phyloP scores from a whole-genome alignment of 1,140 invertebrate species.

The Aphelenchoides avenae region DNA sequence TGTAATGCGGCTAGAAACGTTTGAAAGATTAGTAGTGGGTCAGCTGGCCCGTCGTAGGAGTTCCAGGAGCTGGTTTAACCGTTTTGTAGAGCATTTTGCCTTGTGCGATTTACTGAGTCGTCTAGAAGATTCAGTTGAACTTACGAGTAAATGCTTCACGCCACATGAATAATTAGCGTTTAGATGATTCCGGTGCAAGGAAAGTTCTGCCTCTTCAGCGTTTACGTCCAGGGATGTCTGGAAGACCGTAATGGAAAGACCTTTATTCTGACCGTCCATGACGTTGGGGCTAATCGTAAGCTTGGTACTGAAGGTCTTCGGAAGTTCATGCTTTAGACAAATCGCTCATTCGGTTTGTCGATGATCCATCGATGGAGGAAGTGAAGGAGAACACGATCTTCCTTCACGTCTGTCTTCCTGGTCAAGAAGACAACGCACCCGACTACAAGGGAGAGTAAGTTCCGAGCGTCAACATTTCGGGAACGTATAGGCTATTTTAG shows the following conservation, averaged over 20 bases:
- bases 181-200: too few relatives aligned
- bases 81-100: too few relatives aligned
- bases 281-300: constrained; percentile 82
- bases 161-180: too few relatives aligned
- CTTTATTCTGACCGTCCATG: constrained; percentile 80
- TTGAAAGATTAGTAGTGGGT: too few relatives aligned
- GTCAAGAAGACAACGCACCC: constrained; percentile 72
- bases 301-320: not conserved
- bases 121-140: too few relatives aligned
- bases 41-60: too few relatives aligned
- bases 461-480: constrained; percentile 11
- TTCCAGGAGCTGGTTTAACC: too few relatives aligned
- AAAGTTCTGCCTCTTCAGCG: constrained; percentile 37
- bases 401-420: constrained; percentile 81
- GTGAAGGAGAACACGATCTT: constrained; percentile 79
- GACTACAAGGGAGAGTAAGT: constrained; percentile 69
- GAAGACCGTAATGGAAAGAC: constrained; percentile 60
- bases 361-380: constrained; percentile 75
- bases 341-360: constrained; percentile 67
- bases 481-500: constrained; percentile 62
- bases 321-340: too few relatives aligned
- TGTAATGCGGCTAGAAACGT: too few relatives aligned
- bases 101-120: too few relatives aligned
- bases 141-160: too few relatives aligned
- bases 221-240: constrained; percentile 57